A percentile compares a stretch with the other conserved stretches of the same genome.
Conservation (phyloP, 2,888 invertebrate species). For the Emmelina monodactyla region DNA sequence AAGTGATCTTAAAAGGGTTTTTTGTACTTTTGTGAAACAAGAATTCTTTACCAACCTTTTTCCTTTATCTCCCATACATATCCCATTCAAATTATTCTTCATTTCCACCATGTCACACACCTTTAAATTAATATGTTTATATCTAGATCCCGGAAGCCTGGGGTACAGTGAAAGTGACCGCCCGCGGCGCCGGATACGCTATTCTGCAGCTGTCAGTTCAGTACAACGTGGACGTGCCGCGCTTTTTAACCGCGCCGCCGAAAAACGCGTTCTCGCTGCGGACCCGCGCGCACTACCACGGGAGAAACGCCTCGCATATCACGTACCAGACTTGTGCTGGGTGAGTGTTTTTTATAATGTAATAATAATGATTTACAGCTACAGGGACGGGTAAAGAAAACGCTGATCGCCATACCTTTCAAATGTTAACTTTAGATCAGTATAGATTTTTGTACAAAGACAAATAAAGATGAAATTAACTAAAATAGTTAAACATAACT, state of each 20-base stretch:
- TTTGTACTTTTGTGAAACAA: too few species aligned
- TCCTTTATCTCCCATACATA: too few species aligned
- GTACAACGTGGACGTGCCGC: slow-evolving; percentile 86
- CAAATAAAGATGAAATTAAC: not conserved
- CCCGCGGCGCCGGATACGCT: slow-evolving; percentile 93
- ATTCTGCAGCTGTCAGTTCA: slow-evolving; percentile 92
- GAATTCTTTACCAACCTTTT: too few species aligned
- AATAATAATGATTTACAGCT: too few species aligned
- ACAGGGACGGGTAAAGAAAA: too few species aligned
- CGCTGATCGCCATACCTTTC: too few species aligned
- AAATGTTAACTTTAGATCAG: too few species aligned
- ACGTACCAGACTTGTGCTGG: slow-evolving; percentile 86
- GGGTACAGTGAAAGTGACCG: slow-evolving; percentile 93
- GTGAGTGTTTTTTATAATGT: too few species aligned
- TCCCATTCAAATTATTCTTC: too few species aligned
- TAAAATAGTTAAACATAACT: not conserved
- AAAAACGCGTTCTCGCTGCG: slow-evolving; percentile 79
- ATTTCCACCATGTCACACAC: too few species aligned
- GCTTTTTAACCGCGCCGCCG: slow-evolving; percentile 87
- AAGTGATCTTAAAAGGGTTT: too few species aligned
- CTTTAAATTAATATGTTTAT: too few species aligned
- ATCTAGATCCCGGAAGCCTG: slow-evolving; percentile 86
- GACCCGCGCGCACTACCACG: slow-evolving; percentile 79
- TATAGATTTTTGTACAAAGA: not conserved
- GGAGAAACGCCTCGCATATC: slow-evolving; percentile 94